Conservation (phyloP, 2,113 vertebrate genomes). For the Ancistrus triradiatus region DNA sequence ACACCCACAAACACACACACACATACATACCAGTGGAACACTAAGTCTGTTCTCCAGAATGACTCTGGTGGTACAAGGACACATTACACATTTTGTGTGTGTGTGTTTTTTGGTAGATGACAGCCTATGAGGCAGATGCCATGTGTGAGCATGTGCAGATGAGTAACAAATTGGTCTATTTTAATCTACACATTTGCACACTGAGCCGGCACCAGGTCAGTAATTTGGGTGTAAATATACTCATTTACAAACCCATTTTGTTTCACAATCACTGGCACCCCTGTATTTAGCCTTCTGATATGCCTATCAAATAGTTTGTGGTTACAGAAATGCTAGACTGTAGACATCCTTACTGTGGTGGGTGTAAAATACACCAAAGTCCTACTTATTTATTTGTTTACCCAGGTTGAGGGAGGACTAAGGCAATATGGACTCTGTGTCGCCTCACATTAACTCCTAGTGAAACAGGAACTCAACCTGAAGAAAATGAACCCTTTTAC, state of each 20-base stretch:
- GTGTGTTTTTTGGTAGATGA: conserved; percentile 11
- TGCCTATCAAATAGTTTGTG: too few species aligned
- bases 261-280: too few species aligned
- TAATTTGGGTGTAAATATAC: not conserved
- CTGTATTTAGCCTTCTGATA: too few species aligned
- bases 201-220: not conserved
- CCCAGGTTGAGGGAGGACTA: too few species aligned
- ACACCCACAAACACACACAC: conserved; percentile 10
- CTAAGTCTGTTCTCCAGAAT: not conserved
- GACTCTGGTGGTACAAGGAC: not conserved
- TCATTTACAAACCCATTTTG: too few species aligned
- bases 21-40: not conserved
- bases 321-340: too few species aligned
- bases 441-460: too few species aligned
- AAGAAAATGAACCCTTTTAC: not conserved
- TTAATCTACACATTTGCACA: not conserved
- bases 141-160: not conserved
- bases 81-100: not conserved
- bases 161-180: not conserved
- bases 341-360: too few species aligned
- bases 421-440: too few species aligned
- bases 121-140: not conserved
- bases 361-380: too few species aligned
- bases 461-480: not conserved
- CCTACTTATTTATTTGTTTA: too few species aligned